phyloP scores from a whole-genome alignment of 1,140 invertebrate genomes.

The Drosophila ambigua region DNA sequence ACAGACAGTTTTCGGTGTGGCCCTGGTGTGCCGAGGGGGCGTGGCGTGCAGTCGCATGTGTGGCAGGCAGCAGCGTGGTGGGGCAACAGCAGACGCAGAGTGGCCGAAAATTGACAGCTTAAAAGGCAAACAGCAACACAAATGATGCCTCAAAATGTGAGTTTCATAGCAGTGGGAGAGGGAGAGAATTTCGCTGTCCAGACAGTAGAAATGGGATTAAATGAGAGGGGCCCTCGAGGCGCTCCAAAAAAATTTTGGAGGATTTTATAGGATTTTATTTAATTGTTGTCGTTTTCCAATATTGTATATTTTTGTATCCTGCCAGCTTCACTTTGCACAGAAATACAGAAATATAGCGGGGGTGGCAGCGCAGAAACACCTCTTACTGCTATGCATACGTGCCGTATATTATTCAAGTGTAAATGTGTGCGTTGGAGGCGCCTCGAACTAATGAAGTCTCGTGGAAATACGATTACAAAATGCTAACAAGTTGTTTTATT shows the following conservation, averaged over 20 bases:
- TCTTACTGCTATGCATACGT: too few species aligned
- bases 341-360: too few species aligned
- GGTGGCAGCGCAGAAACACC: too few species aligned
- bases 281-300: not conserved
- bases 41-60: constrained; percentile 38
- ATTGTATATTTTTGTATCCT: not conserved
- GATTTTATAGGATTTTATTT: not conserved
- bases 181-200: too few species aligned
- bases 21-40: constrained; percentile 17
- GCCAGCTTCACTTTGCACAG: not conserved
- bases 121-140: constrained; percentile 48
- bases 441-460: constrained; percentile 50
- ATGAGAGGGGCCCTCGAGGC: too few species aligned
- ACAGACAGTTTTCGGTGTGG: constrained; percentile 60
- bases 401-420: too few species aligned
- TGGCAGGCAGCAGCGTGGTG: constrained; percentile 1
- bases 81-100: constrained; percentile 64
- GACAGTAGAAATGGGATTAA: too few species aligned
- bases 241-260: too few species aligned
- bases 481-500: constrained; percentile 82
- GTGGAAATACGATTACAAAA: constrained; percentile 58
- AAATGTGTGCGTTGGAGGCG: constrained; percentile 37
- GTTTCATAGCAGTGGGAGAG: not conserved
- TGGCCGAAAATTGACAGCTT: constrained; percentile 76
- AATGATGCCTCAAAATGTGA: constrained; percentile 21